Evolutionary conservation across 2,113 vertebrate genomes (phyloP).

Genomic region (Mustela lutreola): DNA sequence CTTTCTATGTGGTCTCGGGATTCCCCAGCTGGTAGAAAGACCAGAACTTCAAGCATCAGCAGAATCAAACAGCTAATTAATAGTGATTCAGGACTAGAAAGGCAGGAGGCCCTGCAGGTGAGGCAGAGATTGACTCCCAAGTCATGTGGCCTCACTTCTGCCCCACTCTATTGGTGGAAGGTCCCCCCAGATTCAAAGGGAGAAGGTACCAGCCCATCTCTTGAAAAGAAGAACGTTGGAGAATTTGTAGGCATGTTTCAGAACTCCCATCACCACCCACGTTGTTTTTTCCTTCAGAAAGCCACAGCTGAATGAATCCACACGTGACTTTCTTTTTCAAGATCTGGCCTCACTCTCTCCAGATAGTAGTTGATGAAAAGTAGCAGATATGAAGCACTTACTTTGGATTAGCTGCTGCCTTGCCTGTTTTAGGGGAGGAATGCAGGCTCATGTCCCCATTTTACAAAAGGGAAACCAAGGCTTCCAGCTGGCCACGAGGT

Average conservation of each 20-base stretch:
- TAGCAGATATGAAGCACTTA: no score
- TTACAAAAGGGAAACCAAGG: neutral
- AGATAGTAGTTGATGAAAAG: neutral
- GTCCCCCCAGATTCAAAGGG: neutral
- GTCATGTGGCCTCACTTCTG: no score
- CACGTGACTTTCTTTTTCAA: neutral
- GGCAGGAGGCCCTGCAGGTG: neutral
- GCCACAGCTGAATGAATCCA: neutral
- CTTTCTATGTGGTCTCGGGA: neutral
- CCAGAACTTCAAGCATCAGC: neutral
- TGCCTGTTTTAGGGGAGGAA: neutral
- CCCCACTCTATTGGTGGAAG: fast-evolving
- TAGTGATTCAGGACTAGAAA: neutral
- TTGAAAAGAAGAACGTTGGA: neutral
- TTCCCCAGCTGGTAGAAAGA: neutral
- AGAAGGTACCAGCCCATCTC: neutral
- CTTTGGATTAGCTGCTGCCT: fast-evolving
- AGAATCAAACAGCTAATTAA: neutral
- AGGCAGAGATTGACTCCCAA: neutral
- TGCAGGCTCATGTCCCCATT: neutral
- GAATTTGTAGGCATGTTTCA: neutral
- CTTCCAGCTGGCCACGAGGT: neutral
- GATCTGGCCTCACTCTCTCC: neutral
- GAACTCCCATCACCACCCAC: fast-evolving
- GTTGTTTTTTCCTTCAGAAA: neutral